These are phyloP conservation scores for Leptobrachium leishanense DNA, from an alignment of 2,113 vertebrate species.

Conservation along the genomic window DNA sequence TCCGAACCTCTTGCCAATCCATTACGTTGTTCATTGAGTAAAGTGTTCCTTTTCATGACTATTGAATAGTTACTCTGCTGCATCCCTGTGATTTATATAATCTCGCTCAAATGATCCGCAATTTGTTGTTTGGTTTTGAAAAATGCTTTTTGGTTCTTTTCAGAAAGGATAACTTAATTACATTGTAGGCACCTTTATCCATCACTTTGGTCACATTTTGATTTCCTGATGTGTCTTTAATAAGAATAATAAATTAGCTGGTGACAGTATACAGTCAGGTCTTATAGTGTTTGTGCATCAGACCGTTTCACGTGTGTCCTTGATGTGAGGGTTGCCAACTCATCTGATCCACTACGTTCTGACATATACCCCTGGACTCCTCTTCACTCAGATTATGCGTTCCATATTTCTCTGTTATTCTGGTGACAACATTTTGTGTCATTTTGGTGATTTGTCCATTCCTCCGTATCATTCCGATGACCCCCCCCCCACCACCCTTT, in stretches of 20 bases:
- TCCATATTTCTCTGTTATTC: too few species aligned
- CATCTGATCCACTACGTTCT: too few species aligned
- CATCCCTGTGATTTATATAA: constrained; percentile 57
- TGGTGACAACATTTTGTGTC: too few species aligned
- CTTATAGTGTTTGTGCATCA: background rate
- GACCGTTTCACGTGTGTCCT: background rate
- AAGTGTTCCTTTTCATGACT: constrained; percentile 52
- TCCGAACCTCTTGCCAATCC: constrained; percentile 42
- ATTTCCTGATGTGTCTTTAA: constrained; percentile 28
- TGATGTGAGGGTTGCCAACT: background rate
- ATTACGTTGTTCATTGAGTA: constrained; percentile 50
- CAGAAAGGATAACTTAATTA: constrained; percentile 57
- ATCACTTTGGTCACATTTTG: constrained; percentile 43
- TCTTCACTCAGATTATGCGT: too few species aligned
- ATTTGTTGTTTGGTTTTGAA: constrained; percentile 48
- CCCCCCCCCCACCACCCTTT: too few species aligned
- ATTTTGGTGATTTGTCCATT: too few species aligned
- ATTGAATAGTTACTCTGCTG: constrained; percentile 45
- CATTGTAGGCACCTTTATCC: constrained; percentile 46
- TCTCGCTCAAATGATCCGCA: constrained; percentile 44
- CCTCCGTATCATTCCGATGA: too few species aligned
- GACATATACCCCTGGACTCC: too few species aligned
- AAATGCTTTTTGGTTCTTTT: constrained; percentile 30
- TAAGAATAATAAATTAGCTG: background rate
- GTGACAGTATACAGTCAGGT: background rate